Base-by-base conservation (phyloP, 2,888 invertebrate species). In the Idaea aversata region DNA sequence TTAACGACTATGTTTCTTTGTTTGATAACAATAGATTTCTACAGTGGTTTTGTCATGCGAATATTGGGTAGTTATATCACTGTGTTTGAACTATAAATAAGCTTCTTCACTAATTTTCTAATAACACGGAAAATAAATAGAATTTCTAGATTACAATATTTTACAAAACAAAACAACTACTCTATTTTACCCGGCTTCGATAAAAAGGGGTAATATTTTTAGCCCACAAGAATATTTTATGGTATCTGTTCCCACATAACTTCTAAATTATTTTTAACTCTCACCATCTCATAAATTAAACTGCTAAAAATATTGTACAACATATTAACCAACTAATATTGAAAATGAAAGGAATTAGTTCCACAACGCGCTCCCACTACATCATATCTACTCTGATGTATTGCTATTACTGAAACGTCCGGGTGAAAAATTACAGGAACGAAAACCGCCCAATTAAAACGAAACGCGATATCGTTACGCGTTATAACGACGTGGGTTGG, bases 381-480 rank as follows among this genome's bases (percentile, higher is more conserved):
- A 47, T 47, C 47, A 47, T 47, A 47, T 47, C 47, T 47, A 13
- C 13, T 47, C 10, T 79, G 79, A 82, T 77, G 70, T 74, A 81
- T 79, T 71, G 70, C 15, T 6, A 59, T 60, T 61, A 34, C 61
- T 59, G 61, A 64, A 60, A 61, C 60, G 65, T 61, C 65, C 35
- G 73, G 47, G 47, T 85, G 85, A 88, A 86, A 88, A 85, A 88
- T 87, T 76, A 79, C 83, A 79, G 77, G 72, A 78, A 74, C 76
- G 78, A 79, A 84, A 77, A 67, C 78, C 76, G 76, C 76, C 87
- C 88, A 91, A 91, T 91, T 91, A 91, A 87, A 90, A 88, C 73
- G 91, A 77, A 87, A 91, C 84, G 65, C 65, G 85, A 91, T 74
- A 78, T 47, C 47, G 47, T 7, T 6, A 47, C 47, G 47, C 47